These are phyloP conservation scores for Orthonychiurus folsomi DNA, from an alignment of 2,888 invertebrate species.

Conservation along the genomic window DNA sequence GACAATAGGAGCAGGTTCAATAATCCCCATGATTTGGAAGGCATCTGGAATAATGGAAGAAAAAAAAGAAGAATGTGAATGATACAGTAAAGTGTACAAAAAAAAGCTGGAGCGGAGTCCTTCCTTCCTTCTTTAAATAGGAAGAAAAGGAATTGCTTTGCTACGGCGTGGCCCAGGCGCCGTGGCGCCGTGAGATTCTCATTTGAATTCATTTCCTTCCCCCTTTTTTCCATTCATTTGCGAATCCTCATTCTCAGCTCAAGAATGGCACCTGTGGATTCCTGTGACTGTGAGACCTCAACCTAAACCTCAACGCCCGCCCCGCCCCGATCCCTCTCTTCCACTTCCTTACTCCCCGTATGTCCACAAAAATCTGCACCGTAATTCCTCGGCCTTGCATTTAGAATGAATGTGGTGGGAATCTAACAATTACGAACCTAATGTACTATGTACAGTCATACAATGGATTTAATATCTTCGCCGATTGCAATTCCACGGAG, in stretches of 20 bases:
- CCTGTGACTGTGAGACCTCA: neutral
- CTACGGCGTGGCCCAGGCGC: neutral
- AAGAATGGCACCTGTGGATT: neutral
- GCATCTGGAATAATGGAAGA: conserved; percentile 32
- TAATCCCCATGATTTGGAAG: conserved; percentile 34
- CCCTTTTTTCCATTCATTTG: no score
- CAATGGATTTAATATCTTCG: no score
- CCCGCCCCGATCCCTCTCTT: no score
- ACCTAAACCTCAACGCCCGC: no score
- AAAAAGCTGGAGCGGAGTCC: neutral
- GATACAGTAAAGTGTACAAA: neutral
- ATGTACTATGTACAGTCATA: no score
- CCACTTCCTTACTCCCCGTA: no score
- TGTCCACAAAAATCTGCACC: no score
- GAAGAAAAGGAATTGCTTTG: neutral
- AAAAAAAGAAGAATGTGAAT: neutral
- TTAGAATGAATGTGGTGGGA: no score
- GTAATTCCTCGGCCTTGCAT: no score
- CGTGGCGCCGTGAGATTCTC: neutral
- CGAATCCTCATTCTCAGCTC: no score
- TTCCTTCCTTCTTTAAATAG: neutral
- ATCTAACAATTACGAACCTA: no score
- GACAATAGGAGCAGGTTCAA: conserved; percentile 39
- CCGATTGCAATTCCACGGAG: no score
- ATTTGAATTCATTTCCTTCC: neutral